Conservation (phyloP, 2,888 invertebrate species). For the Cataglyphis albicans region DNA sequence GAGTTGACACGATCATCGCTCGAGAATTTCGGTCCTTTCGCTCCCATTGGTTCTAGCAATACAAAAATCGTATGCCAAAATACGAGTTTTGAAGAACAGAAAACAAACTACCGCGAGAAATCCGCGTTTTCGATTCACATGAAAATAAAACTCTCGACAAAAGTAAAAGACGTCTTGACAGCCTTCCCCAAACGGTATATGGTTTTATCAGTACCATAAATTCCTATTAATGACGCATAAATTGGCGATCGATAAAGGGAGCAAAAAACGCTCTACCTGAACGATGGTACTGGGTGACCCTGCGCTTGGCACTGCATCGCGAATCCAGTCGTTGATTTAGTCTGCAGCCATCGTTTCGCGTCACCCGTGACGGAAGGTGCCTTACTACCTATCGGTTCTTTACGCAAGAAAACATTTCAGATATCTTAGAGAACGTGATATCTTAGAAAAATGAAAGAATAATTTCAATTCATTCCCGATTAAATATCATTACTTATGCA, state of each 20-base stretch:
- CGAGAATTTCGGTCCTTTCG: conserved; percentile 88
- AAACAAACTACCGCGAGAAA: background rate
- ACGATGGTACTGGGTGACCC: conserved; percentile 90
- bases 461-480: background rate
- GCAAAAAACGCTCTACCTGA: conserved; percentile 87
- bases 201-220: background rate
- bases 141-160: background rate
- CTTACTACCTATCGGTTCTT: conserved; percentile 85
- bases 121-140: background rate
- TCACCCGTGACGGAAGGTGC: conserved; percentile 84
- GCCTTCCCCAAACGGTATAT: background rate
- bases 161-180: background rate
- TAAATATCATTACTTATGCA: background rate
- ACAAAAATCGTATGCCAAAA: conserved; percentile 33
- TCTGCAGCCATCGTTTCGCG: conserved; percentile 83
- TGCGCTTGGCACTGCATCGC: conserved; percentile 91
- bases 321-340: conserved; percentile 84
- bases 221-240: conserved; percentile 30
- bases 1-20: conserved; percentile 88
- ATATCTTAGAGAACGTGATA: background rate
- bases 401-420: conserved; percentile 47
- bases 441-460: background rate
- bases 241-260: conserved; percentile 60
- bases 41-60: conserved; percentile 87
- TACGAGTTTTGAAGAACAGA: conserved; percentile 5